Conservation (phyloP, 64 coral and sea anemone species). For the Pachyseris speciosa region DNA sequence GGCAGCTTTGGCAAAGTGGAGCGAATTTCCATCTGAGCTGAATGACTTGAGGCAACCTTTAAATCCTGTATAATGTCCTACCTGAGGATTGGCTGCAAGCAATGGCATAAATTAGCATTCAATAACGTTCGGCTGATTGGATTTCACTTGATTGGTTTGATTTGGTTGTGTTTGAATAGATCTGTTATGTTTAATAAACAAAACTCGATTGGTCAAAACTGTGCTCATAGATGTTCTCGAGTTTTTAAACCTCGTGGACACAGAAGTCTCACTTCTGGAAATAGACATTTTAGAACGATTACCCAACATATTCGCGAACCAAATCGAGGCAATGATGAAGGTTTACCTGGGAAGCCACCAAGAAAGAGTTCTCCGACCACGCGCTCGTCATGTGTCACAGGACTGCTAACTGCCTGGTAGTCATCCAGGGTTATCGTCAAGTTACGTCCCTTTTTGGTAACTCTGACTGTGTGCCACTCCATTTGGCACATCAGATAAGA, state of each 20-base stretch:
- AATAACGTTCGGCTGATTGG: too few species aligned
- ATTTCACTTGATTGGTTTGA: too few species aligned
- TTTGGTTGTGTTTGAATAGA: too few species aligned
- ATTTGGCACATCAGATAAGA: slow-evolving; percentile 69
- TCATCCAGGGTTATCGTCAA: slow-evolving; percentile 33
- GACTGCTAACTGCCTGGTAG: background rate
- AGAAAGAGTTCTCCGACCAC: slow-evolving; percentile 14
- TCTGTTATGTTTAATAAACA: too few species aligned
- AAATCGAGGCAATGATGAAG: too few species aligned
- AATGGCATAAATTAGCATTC: too few species aligned
- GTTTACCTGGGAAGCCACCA: slow-evolving; percentile 65
- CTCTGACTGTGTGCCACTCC: slow-evolving; percentile 41
- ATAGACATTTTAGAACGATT: too few species aligned
- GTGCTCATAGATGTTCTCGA: too few species aligned
- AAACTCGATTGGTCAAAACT: too few species aligned
- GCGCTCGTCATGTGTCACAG: background rate
- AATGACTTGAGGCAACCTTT: slow-evolving; percentile 45
- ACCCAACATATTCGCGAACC: too few species aligned
- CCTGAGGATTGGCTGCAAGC: background rate
- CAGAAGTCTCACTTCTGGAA: too few species aligned
- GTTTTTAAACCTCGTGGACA: too few species aligned
- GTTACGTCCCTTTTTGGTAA: background rate
- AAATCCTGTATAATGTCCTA: slow-evolving; percentile 4
- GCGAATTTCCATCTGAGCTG: background rate
- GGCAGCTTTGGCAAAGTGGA: slow-evolving; percentile 20